A percentile compares a stretch with the other conserved stretches of the same genome.
Evolutionary conservation across 2,888 invertebrate species (phyloP).

Genomic region (Helicoverpa assulta): DNA sequence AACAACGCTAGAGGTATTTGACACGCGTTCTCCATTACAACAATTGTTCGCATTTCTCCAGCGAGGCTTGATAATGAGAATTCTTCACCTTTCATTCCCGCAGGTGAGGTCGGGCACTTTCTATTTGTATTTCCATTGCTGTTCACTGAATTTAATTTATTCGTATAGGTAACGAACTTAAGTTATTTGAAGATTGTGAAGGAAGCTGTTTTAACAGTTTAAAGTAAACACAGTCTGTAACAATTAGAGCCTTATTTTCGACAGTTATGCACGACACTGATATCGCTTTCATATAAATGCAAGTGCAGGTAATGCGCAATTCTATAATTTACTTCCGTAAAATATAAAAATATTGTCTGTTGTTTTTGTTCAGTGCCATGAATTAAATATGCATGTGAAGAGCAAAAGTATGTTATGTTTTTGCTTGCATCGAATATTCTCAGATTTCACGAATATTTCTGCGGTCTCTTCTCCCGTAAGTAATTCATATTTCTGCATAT

Average conservation of each 20-base stretch:
- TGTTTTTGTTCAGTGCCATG: not conserved
- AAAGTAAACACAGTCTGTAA: no score
- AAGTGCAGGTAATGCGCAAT: no score
- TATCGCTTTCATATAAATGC: no score
- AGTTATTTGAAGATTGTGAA: not conserved
- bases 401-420: not conserved
- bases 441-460: not conserved
- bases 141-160: slow-evolving; percentile 38
- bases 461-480: not conserved
- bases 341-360: not conserved
- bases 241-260: no score
- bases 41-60: slow-evolving; percentile 71
- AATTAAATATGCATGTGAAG: no score
- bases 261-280: no score
- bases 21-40: slow-evolving; percentile 67
- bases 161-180: slow-evolving; percentile 2
- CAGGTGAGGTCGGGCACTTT: slow-evolving; percentile 39
- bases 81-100: slow-evolving; percentile 67
- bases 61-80: slow-evolving; percentile 73
- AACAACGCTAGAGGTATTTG: slow-evolving; percentile 61
- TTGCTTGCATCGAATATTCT: not conserved
- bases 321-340: no score
- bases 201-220: not conserved
- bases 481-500: not conserved
- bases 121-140: slow-evolving; percentile 37